Conservation (phyloP, 2,797 vertebrate genomes). For the Danio aesculapii region DNA sequence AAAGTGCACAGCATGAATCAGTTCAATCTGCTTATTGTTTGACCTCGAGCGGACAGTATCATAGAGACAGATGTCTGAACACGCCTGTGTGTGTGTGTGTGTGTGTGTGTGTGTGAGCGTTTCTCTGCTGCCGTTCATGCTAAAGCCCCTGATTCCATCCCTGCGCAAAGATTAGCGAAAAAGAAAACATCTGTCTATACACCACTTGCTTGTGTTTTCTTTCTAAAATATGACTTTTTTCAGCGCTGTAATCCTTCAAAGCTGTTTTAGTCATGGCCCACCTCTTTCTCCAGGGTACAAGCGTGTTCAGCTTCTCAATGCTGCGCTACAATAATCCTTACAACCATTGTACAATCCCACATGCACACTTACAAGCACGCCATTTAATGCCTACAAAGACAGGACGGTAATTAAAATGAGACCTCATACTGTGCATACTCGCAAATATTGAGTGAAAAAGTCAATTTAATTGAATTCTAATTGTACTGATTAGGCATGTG, state of each 20-base stretch:
- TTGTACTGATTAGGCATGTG: no score
- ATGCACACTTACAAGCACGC: slow-evolving; percentile 3
- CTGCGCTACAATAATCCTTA: slow-evolving; percentile 32
- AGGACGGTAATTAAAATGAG: neutral
- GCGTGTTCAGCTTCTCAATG: neutral
- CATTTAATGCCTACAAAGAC: neutral
- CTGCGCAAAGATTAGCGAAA: slow-evolving; percentile 39
- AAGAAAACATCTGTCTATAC: slow-evolving; percentile 71
- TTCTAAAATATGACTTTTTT: slow-evolving; percentile 28
- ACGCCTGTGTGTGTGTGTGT: slow-evolving; percentile 33
- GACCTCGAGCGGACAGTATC: slow-evolving; percentile 19
- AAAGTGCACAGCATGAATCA: slow-evolving; percentile 5
- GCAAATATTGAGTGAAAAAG: no score
- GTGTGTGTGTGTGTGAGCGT: slow-evolving; percentile 43
- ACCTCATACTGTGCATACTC: neutral
- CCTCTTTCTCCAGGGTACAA: slow-evolving; percentile 23
- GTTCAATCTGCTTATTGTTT: slow-evolving; percentile 18
- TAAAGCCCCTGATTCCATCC: slow-evolving; percentile 49
- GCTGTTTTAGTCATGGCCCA: slow-evolving; percentile 27
- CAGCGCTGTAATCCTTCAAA: slow-evolving; percentile 42
- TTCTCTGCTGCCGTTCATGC: slow-evolving; percentile 15
- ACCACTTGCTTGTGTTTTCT: slow-evolving; percentile 69
- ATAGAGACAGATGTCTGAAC: slow-evolving; percentile 32
- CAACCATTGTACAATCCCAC: neutral
- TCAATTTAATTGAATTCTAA: no score